phyloP scores from a whole-genome alignment of 2,888 invertebrate species.

The Ormia ochracea region DNA sequence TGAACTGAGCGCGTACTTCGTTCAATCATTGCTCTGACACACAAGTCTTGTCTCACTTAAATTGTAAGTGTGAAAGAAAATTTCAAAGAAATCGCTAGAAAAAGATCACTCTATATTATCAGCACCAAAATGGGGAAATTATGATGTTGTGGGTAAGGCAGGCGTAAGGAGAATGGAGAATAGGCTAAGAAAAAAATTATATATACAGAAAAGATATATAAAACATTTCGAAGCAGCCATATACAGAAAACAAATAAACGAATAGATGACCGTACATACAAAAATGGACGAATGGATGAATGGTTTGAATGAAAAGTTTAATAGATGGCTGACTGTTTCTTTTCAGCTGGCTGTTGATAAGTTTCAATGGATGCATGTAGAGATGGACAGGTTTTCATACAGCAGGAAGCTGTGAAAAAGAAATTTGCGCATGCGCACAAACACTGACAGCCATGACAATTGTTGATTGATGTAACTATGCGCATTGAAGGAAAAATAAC shows the following conservation, averaged over 20 bases:
- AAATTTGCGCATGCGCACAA: slow-evolving; percentile 62
- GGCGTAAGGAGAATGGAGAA: not conserved
- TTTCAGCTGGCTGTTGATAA: not conserved
- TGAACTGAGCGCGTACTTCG: too few relatives aligned
- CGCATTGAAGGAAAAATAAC: slow-evolving; percentile 3
- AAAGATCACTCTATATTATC: slow-evolving; percentile 1
- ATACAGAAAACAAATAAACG: slow-evolving; percentile 12
- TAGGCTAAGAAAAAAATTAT: not conserved
- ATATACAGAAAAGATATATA: slow-evolving; percentile 20
- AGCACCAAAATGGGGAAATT: not conserved
- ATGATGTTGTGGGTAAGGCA: too few relatives aligned
- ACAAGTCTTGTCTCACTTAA: too few relatives aligned
- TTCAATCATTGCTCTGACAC: too few relatives aligned
- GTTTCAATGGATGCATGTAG: not conserved
- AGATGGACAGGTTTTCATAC: slow-evolving; percentile 32
- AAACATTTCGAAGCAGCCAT: slow-evolving; percentile 21
- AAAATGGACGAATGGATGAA: slow-evolving; percentile 54
- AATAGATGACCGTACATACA: not conserved
- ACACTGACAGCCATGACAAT: slow-evolving; percentile 61
- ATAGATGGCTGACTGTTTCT: slow-evolving; percentile 1
- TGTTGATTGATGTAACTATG: slow-evolving; percentile 66
- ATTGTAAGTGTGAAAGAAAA: too few relatives aligned
- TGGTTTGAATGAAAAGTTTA: slow-evolving; percentile 34
- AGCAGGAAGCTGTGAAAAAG: slow-evolving; percentile 63
- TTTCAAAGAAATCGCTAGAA: too few relatives aligned